Evolutionary conservation across 2,888 invertebrate species (phyloP).

Genomic region (Acanthococcus lagerstroemiae): DNA sequence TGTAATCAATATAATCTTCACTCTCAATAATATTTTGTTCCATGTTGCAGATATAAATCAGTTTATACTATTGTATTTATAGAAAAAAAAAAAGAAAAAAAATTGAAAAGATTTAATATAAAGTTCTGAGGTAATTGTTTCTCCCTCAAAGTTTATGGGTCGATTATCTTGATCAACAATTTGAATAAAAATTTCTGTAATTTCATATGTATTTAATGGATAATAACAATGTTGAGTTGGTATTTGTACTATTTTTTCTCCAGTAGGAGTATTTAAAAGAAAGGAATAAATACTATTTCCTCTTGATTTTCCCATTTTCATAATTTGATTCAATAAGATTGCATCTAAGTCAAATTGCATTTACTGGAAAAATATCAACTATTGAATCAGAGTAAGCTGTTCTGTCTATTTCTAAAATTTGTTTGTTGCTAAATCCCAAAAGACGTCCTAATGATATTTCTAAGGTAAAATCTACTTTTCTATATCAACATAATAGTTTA

Average conservation of each 20-base stretch:
- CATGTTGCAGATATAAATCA: too few species aligned
- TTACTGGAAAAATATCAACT: constrained; percentile 5
- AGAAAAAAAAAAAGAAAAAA: background rate
- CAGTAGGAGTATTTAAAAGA: background rate
- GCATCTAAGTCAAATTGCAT: constrained; percentile 7
- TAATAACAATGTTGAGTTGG: constrained; percentile 18
- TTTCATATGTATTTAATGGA: constrained; percentile 10
- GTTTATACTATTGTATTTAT: too few species aligned
- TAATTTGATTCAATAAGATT: constrained; percentile 20
- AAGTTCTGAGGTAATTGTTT: constrained; percentile 14
- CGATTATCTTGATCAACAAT: constrained; percentile 17
- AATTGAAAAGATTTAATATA: constrained; percentile 16
- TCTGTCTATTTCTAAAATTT: background rate
- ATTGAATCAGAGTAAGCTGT: background rate
- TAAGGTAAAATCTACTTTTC: constrained; percentile 17
- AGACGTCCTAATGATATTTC: constrained; percentile 9
- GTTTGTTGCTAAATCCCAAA: too few species aligned
- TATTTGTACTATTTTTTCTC: background rate
- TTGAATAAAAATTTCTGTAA: too few species aligned
- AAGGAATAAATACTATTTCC: background rate
- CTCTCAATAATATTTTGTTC: constrained; percentile 22
- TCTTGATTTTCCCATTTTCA: too few species aligned
- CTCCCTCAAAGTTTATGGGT: constrained; percentile 11
- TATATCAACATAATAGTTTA: constrained; percentile 16
- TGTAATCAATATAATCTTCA: constrained; percentile 11